Percentiles rank a stretch among this genome's conserved stretches.
Evolutionary conservation across 1,140 invertebrate genomes (phyloP).

Genomic region (Andricus grossulariae): DNA sequence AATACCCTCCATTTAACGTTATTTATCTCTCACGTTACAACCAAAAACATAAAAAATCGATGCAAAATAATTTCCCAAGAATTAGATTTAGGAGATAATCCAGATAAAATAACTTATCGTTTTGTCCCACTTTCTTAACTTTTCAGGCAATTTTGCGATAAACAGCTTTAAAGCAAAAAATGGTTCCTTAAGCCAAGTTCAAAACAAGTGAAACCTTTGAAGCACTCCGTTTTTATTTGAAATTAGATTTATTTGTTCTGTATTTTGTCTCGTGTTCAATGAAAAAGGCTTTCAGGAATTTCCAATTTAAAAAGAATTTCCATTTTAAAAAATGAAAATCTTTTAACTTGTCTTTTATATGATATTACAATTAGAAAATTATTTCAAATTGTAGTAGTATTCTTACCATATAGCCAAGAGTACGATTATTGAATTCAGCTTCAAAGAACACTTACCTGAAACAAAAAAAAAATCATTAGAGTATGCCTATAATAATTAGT

Average conservation of each 20-base stretch:
- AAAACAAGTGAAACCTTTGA: conserved; percentile 16
- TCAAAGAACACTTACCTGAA: too few relatives aligned
- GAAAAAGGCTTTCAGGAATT: background rate
- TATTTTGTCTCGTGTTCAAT: conserved; percentile 11
- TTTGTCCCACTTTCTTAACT: conserved; percentile 18
- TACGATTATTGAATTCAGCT: too few relatives aligned
- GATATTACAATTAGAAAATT: background rate
- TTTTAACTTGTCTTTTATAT: background rate
- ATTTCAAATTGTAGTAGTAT: too few relatives aligned
- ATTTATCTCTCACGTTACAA: conserved; percentile 3
- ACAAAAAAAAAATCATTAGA: too few relatives aligned
- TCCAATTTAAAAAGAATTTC: background rate
- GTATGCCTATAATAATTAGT: too few relatives aligned
- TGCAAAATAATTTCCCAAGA: conserved; percentile 11
- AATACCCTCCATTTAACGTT: conserved; percentile 11
- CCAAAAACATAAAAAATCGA: conserved; percentile 1
- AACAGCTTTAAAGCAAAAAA: background rate
- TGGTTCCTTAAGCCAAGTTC: conserved; percentile 4
- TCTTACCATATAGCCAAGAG: too few relatives aligned
- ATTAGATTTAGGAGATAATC: background rate
- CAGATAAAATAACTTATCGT: background rate
- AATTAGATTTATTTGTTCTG: conserved; percentile 13
- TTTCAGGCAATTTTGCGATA: background rate
- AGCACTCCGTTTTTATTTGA: conserved; percentile 16
- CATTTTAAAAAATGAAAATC: background rate